Evolutionary conservation across 2,888 invertebrate species (phyloP).

Genomic region (Deroplatys truncata): DNA sequence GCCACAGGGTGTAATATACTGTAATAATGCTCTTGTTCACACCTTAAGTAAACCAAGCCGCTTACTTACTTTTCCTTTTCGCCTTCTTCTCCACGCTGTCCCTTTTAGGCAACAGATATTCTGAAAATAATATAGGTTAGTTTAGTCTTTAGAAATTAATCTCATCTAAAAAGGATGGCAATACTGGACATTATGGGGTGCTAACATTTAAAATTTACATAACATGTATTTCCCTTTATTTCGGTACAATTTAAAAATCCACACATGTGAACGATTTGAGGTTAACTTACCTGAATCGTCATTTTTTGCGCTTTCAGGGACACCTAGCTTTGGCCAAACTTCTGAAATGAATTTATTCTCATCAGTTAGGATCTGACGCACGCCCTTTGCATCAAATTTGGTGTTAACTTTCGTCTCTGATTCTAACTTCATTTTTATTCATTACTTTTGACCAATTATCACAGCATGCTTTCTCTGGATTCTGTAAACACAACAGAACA

Average conservation of each 20-base stretch:
- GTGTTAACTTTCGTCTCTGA: background rate
- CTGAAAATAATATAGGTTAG: background rate
- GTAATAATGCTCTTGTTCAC: no score
- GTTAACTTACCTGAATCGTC: background rate
- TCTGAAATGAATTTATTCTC: constrained; percentile 21
- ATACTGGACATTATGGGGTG: no score
- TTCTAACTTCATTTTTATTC: background rate
- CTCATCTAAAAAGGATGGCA: no score
- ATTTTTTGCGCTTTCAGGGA: background rate
- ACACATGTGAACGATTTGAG: background rate
- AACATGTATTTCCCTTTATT: no score
- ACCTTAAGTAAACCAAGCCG: no score
- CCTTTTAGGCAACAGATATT: background rate
- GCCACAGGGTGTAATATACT: no score
- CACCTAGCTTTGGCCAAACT: background rate
- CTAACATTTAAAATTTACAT: no score
- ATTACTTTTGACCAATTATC: background rate
- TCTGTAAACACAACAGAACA: background rate
- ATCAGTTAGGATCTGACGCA: background rate
- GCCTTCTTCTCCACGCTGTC: background rate
- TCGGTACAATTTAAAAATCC: background rate
- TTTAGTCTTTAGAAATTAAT: background rate
- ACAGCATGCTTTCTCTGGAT: background rate
- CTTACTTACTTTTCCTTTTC: background rate
- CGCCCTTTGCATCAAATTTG: background rate